phyloP scores from a whole-genome alignment of 2,888 invertebrate genomes.

The Chloroclystis v-ata region DNA sequence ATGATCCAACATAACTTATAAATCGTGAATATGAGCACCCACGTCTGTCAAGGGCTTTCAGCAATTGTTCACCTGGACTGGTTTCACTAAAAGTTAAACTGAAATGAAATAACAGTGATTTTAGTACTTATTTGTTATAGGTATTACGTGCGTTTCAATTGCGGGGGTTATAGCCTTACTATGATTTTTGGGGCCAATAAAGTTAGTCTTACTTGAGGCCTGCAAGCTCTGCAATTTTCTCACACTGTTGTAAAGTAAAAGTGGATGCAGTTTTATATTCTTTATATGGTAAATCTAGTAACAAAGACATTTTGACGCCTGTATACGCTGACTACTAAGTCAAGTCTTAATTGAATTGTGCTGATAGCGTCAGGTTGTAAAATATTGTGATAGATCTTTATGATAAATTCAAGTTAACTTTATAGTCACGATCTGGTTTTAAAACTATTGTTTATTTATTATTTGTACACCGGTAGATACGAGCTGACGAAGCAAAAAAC shows the following conservation, averaged over 20 bases:
- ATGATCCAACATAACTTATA: slow-evolving; percentile 36
- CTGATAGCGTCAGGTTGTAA: too few relatives aligned
- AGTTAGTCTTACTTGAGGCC: slow-evolving; percentile 50
- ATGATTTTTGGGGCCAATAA: too few relatives aligned
- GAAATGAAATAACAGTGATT: slow-evolving; percentile 25
- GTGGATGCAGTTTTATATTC: slow-evolving; percentile 53
- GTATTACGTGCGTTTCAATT: too few relatives aligned
- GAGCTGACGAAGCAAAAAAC: too few relatives aligned
- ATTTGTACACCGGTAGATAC: too few relatives aligned
- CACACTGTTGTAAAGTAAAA: slow-evolving; percentile 52
- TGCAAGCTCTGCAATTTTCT: slow-evolving; percentile 55
- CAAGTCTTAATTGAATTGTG: too few relatives aligned
- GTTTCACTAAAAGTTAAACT: slow-evolving; percentile 47
- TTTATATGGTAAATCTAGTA: slow-evolving; percentile 52
- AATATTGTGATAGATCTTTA: too few relatives aligned
- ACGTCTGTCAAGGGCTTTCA: slow-evolving; percentile 52
- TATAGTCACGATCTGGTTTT: too few relatives aligned
- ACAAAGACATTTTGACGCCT: slow-evolving; percentile 57
- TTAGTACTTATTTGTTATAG: too few relatives aligned
- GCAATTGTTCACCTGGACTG: slow-evolving; percentile 56
- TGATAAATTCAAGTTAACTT: too few relatives aligned
- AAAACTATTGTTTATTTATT: too few relatives aligned
- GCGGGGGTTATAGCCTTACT: too few relatives aligned
- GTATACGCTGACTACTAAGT: neutral
- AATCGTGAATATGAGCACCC: slow-evolving; percentile 51